Conservation (phyloP, 2,797 vertebrate species). For the Ambastaia sidthimunki region DNA sequence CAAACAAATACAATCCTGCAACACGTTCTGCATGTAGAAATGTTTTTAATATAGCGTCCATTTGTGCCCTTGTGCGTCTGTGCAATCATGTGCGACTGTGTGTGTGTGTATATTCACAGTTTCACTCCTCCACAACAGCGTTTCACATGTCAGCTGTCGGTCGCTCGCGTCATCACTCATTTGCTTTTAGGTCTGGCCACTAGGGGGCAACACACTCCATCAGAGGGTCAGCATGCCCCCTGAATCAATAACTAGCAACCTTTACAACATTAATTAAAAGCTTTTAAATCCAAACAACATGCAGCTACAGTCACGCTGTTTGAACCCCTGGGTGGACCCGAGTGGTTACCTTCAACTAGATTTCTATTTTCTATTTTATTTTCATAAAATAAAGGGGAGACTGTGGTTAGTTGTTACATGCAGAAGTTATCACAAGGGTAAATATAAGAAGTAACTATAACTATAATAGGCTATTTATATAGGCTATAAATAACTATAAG, state of each 20-base stretch:
- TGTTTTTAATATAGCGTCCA: not conserved
- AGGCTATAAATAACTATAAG: not conserved
- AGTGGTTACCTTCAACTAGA: not conserved
- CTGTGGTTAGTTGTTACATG: not conserved
- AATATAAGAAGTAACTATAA: no score
- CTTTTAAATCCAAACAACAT: not conserved
- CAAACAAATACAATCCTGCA: not conserved
- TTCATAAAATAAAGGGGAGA: not conserved
- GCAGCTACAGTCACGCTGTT: not conserved
- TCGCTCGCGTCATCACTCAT: not conserved
- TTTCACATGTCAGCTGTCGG: conserved; percentile 15
- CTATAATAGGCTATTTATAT: no score
- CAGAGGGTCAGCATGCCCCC: conserved; percentile 12
- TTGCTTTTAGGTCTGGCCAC: conserved; percentile 35
- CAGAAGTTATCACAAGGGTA: not conserved
- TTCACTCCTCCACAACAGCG: conserved; percentile 7
- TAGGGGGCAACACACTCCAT: conserved; percentile 48
- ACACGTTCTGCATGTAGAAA: conserved; percentile 9
- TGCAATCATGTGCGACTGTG: not conserved
- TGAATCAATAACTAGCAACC: conserved; percentile 9
- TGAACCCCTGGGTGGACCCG: not conserved
- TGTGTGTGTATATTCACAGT: not conserved
- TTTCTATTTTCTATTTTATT: not conserved
- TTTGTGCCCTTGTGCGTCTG: conserved; percentile 27
- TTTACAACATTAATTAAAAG: not conserved